Evolutionary conservation across 1,140 invertebrate species (phyloP).

Genomic region (Meloidogyne chitwoodi): DNA sequence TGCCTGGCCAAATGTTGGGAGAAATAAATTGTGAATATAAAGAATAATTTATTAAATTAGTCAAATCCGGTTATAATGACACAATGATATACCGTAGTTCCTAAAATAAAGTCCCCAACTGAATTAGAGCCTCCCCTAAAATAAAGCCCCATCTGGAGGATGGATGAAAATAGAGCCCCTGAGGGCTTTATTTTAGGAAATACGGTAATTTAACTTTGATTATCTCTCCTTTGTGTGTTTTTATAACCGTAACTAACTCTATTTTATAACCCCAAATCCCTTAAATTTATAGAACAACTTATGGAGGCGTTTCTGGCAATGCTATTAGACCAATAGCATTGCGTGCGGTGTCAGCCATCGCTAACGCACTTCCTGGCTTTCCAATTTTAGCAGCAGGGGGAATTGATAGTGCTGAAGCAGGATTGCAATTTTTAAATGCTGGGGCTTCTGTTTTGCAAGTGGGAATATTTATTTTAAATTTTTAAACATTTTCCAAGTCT

Average conservation of each 20-base stretch:
- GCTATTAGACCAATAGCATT: conserved; percentile 87
- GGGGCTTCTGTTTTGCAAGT: conserved; percentile 84
- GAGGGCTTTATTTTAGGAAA: too few relatives aligned
- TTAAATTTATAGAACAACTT: conserved; percentile 77
- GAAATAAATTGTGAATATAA: conserved; percentile 65
- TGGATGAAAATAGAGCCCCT: too few relatives aligned
- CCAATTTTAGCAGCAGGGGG: conserved; percentile 89
- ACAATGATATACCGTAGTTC: too few relatives aligned
- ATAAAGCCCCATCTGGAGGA: too few relatives aligned
- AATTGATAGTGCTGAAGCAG: conserved; percentile 88
- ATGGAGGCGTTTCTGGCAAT: conserved; percentile 92
- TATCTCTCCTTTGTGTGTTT: too few relatives aligned
- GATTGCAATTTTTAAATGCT: conserved; percentile 83
- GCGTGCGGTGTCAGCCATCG: conserved; percentile 58
- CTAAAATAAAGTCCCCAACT: too few relatives aligned
- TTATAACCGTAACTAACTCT: too few relatives aligned
- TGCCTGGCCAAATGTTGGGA: conserved; percentile 85
- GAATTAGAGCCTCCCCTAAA: too few relatives aligned
- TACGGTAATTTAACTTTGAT: too few relatives aligned
- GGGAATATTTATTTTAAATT: neutral
- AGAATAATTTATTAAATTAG: neutral
- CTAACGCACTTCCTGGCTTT: conserved; percentile 65
- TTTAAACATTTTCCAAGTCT: neutral
- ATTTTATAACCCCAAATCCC: too few relatives aligned
- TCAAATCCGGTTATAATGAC: too few relatives aligned